Percentiles rank a stretch among this genome's conserved stretches.
These are phyloP conservation scores for Frieseomelitta varia DNA, from an alignment of 1,140 invertebrate species.

Conservation along the genomic window DNA sequence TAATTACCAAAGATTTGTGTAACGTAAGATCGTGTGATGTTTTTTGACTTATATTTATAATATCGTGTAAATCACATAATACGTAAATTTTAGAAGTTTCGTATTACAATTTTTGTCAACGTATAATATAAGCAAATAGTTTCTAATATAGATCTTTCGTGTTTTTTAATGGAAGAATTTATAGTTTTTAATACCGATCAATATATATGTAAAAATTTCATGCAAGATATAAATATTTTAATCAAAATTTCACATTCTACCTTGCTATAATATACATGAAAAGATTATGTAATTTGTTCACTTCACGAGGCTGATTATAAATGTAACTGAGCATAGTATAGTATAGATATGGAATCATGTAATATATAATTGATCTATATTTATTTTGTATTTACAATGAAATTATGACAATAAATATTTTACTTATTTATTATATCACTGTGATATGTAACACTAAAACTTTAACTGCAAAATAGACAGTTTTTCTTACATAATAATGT, in stretches of 20 bases:
- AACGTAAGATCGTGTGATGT: conserved; percentile 15
- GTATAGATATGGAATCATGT: conserved; percentile 45
- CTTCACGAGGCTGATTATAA: conserved; percentile 22
- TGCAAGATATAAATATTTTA: not conserved
- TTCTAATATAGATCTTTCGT: conserved; percentile 10
- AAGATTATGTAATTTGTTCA: not conserved
- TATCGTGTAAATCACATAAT: conserved; percentile 7
- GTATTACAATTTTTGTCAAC: not conserved
- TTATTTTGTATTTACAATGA: conserved; percentile 74
- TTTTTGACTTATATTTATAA: conserved; percentile 47
- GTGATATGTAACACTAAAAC: conserved; percentile 29
- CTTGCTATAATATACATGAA: not conserved
- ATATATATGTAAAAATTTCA: not conserved
- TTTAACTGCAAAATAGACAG: conserved; percentile 34
- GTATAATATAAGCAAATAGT: not conserved
- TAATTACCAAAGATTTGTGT: conserved; percentile 62
- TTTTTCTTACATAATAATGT: not conserved
- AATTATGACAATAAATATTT: conserved; percentile 66
- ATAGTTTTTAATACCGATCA: not conserved
- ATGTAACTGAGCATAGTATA: conserved; percentile 27
- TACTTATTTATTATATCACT: conserved; percentile 60
- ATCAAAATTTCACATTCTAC: conserved; percentile 6
- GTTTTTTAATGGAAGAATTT: conserved; percentile 15
- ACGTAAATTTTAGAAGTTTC: conserved; percentile 12
- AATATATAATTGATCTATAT: conserved; percentile 62